Conservation (phyloP, 2,113 vertebrate species). For the Anthoscopus minutus region DNA sequence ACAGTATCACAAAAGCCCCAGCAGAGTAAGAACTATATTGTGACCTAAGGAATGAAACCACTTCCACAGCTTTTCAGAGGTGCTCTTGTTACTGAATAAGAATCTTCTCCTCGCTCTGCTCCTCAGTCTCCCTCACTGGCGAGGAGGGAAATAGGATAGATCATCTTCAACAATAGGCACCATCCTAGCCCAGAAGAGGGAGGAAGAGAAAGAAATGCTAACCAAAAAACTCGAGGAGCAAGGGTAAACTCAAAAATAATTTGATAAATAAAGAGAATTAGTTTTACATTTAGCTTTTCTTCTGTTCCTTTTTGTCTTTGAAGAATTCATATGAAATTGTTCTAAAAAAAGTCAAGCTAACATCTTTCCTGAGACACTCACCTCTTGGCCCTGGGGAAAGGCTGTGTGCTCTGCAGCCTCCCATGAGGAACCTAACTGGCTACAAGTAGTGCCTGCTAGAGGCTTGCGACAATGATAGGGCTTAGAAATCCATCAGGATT, state of each 20-base stretch:
- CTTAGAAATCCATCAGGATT: slow-evolving; percentile 49
- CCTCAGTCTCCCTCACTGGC: not conserved
- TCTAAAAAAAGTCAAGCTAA: not conserved
- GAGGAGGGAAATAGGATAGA: not conserved
- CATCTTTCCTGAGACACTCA: not conserved
- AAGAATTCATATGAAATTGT: not conserved
- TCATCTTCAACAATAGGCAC: not conserved
- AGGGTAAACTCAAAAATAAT: not conserved
- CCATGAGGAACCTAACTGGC: not conserved
- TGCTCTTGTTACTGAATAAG: not conserved
- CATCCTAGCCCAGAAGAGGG: not conserved
- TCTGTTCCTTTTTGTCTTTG: not conserved
- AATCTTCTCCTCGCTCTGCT: not conserved
- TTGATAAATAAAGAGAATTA: not conserved
- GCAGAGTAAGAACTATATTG: not conserved
- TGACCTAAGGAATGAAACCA: not conserved
- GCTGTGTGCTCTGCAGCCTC: not conserved
- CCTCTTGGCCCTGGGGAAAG: not conserved
- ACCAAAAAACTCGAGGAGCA: not conserved
- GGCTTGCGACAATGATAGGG: not conserved
- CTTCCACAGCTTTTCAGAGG: not conserved
- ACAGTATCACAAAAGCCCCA: not conserved
- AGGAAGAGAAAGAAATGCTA: not conserved
- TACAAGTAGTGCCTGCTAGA: not conserved
- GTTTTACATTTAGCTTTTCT: not conserved